phyloP scores from a whole-genome alignment of 2,113 vertebrate genomes.

The Heterotilapia buettikoferi region DNA sequence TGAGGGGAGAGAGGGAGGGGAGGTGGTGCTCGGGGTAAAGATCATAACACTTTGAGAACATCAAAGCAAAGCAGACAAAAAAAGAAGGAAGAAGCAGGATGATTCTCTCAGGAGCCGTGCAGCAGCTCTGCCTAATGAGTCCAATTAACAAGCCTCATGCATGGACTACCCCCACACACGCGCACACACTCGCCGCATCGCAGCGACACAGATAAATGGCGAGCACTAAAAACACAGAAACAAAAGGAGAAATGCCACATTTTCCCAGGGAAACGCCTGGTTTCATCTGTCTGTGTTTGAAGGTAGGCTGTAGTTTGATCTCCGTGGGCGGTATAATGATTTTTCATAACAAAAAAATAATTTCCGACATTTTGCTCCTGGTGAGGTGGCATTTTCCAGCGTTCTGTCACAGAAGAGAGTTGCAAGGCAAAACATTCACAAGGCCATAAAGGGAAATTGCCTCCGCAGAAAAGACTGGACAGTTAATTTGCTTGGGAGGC shows the following conservation, averaged over 20 bases:
- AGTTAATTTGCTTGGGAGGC: slow-evolving; percentile 46
- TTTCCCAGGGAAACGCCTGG: background rate
- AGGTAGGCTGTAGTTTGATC: slow-evolving; percentile 40
- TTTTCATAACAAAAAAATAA: slow-evolving; percentile 37
- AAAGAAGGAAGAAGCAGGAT: slow-evolving; percentile 19
- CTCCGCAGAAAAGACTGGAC: slow-evolving; percentile 31
- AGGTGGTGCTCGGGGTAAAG: slow-evolving; percentile 32
- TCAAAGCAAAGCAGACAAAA: slow-evolving; percentile 54
- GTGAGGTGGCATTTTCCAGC: slow-evolving; percentile 40
- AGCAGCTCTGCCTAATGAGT: slow-evolving; percentile 62
- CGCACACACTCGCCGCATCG: background rate
- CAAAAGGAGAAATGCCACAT: background rate
- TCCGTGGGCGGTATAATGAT: slow-evolving; percentile 42
- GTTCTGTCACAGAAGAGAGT: slow-evolving; percentile 33
- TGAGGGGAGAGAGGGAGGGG: background rate
- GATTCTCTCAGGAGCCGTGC: slow-evolving; percentile 54
- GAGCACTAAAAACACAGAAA: slow-evolving; percentile 2
- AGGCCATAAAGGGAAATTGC: slow-evolving; percentile 53
- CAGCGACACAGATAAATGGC: background rate
- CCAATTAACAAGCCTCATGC: slow-evolving; percentile 54
- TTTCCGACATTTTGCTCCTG: slow-evolving; percentile 45
- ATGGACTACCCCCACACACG: background rate
- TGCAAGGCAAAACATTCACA: slow-evolving; percentile 27
- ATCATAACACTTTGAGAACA: slow-evolving; percentile 55
- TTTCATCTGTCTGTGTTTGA: slow-evolving; percentile 5